Percentiles rank a stretch among this genome's conserved stretches.
These are phyloP conservation scores for Nudaria mundana DNA, from an alignment of 2,888 invertebrate genomes.

Conservation along the genomic window DNA sequence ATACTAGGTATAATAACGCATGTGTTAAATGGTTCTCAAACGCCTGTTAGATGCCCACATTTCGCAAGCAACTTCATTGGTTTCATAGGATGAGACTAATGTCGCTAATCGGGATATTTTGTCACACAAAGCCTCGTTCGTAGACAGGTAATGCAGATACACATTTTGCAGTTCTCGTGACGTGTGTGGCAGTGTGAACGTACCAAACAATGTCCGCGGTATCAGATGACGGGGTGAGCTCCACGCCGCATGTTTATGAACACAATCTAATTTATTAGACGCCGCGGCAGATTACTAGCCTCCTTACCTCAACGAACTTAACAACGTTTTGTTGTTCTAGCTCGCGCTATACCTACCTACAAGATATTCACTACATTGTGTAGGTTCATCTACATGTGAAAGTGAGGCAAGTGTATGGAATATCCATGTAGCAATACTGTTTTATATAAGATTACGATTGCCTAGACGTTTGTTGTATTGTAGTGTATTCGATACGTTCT, in stretches of 20 bases:
- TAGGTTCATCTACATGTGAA: conserved; percentile 4
- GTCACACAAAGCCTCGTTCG: no score
- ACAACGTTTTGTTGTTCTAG: conserved; percentile 37
- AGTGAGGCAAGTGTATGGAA: neutral
- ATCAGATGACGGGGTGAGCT: conserved; percentile 61
- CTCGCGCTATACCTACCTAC: conserved; percentile 26
- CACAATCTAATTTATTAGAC: conserved; percentile 66
- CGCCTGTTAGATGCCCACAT: no score
- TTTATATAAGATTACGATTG: no score
- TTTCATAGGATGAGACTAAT: no score
- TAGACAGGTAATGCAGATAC: no score
- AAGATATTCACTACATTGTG: conserved; percentile 14
- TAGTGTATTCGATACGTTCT: no score
- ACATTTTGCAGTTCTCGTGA: conserved; percentile 20
- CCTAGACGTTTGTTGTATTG: no score
- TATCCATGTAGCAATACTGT: no score
- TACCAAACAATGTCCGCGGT: conserved; percentile 51
- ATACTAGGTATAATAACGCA: no score
- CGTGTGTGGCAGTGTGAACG: conserved; percentile 28
- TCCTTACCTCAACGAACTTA: conserved; percentile 34
- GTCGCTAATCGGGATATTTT: no score
- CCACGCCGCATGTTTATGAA: conserved; percentile 62
- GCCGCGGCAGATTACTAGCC: conserved; percentile 44
- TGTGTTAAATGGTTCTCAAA: no score
- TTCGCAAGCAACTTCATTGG: no score